Percentiles rank a stretch among this genome's conserved stretches.
Evolutionary conservation across 2,888 invertebrate species (phyloP).

Genomic region (Tromatobia lineatoria): DNA sequence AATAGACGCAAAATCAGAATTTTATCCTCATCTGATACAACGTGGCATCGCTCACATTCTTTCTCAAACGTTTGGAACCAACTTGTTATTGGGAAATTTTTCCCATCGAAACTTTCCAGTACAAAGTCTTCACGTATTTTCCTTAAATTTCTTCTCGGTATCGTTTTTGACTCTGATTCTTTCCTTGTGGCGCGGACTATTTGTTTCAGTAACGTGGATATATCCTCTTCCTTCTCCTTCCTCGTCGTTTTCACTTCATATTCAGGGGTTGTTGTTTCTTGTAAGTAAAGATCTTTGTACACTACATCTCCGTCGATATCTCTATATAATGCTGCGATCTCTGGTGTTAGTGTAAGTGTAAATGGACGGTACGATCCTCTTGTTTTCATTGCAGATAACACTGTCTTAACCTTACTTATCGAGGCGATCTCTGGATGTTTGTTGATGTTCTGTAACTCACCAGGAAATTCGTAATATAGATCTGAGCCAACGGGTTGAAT

Average conservation of each 20-base stretch:
- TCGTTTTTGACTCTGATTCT: constrained; percentile 31
- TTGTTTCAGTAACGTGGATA: constrained; percentile 59
- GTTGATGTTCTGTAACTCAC: constrained; percentile 54
- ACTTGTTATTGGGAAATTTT: constrained; percentile 57
- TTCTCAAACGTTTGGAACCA: constrained; percentile 65
- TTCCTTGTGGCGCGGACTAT: constrained; percentile 57
- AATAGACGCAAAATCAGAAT: constrained; percentile 61
- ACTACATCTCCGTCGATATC: constrained; percentile 60
- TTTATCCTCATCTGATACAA: constrained; percentile 59
- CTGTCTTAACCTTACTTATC: constrained; percentile 61
- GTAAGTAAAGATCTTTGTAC: constrained; percentile 54
- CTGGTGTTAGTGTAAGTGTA: constrained; percentile 61
- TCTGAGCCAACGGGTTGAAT: constrained; percentile 55
- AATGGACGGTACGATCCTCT: constrained; percentile 62
- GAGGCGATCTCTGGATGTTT: constrained; percentile 59
- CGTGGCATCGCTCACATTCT: constrained; percentile 63
- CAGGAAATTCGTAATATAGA: constrained; percentile 51
- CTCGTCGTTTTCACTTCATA: constrained; percentile 50
- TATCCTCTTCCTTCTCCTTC: constrained; percentile 54
- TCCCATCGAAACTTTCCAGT: constrained; percentile 58
- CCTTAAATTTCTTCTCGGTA: constrained; percentile 47
- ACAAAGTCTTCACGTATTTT: constrained; percentile 62
- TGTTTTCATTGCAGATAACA: constrained; percentile 60
- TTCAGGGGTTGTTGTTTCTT: constrained; percentile 58
- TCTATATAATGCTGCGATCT: constrained; percentile 53